These are phyloP conservation scores for Anolis apletophallus DNA, from an alignment of 2,797 vertebrate species.

Conservation along the genomic window DNA sequence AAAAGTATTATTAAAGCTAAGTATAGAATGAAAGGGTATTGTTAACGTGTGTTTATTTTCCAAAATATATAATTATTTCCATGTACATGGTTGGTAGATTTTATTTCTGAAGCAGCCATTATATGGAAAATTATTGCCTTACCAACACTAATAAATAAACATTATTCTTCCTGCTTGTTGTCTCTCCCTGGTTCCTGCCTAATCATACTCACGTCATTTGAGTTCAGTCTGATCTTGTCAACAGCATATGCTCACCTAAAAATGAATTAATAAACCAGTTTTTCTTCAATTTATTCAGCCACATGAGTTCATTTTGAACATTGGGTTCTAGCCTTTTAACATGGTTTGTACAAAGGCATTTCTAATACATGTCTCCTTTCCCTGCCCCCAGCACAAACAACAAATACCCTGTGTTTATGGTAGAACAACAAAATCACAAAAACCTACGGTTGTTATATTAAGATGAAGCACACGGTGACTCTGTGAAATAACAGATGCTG, in stretches of 20 bases:
- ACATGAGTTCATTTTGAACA: background rate
- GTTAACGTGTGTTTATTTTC: background rate
- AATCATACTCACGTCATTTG: background rate
- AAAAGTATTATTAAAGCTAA: background rate
- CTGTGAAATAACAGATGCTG: too few relatives aligned
- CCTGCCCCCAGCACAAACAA: too few relatives aligned
- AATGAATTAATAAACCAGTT: background rate
- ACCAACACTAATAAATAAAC: background rate
- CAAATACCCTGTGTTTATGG: too few relatives aligned
- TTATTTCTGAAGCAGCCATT: background rate
- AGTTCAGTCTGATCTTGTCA: background rate
- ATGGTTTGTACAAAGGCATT: background rate
- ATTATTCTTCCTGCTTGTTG: background rate
- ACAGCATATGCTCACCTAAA: slow-evolving; percentile 7
- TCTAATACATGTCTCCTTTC: background rate
- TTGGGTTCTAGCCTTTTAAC: background rate
- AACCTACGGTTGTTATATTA: too few relatives aligned
- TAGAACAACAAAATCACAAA: too few relatives aligned
- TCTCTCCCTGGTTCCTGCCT: background rate
- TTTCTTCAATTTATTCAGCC: background rate
- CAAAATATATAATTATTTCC: background rate
- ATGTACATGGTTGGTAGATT: background rate
- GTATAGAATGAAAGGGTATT: background rate
- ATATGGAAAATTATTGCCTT: background rate
- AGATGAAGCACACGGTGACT: too few relatives aligned